Evolutionary conservation across 2,888 invertebrate species (phyloP).

Genomic region (Philereme vetulata): DNA sequence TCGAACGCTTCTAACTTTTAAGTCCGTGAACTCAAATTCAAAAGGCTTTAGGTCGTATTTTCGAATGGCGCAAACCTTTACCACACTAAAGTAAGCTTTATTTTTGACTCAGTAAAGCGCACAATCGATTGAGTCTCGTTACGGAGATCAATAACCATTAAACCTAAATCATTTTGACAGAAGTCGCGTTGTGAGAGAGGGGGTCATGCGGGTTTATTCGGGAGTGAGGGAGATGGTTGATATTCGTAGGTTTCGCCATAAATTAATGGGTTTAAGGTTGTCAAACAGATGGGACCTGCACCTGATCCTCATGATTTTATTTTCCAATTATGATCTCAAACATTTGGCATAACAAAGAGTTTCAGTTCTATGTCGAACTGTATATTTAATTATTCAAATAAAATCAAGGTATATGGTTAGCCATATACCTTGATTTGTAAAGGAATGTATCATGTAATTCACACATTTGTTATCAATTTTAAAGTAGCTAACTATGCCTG

Average conservation of each 20-base stretch:
- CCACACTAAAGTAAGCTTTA: slow-evolving; percentile 40
- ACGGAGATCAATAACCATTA: slow-evolving; percentile 77
- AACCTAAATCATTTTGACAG: slow-evolving; percentile 73
- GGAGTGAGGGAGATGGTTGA: slow-evolving; percentile 54
- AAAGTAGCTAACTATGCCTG: too few species aligned
- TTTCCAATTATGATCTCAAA: slow-evolving; percentile 60
- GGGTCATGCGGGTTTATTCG: slow-evolving; percentile 43
- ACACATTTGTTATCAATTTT: too few species aligned
- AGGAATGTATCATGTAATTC: too few species aligned
- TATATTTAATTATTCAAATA: not conserved
- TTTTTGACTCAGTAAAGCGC: slow-evolving; percentile 45
- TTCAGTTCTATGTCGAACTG: slow-evolving; percentile 5
- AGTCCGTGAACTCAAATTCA: slow-evolving; percentile 74
- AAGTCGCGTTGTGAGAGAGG: slow-evolving; percentile 64
- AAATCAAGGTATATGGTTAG: not conserved
- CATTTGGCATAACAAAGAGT: slow-evolving; percentile 24
- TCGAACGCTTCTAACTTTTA: slow-evolving; percentile 65
- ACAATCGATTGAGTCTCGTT: slow-evolving; percentile 46
- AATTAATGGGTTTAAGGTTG: slow-evolving; percentile 58
- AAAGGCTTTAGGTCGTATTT: slow-evolving; percentile 69
- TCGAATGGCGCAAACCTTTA: slow-evolving; percentile 47
- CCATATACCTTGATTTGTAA: too few species aligned
- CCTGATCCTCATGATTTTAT: slow-evolving; percentile 78
- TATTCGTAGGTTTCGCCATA: slow-evolving; percentile 53
- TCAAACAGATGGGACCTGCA: slow-evolving; percentile 67